Percentiles rank a stretch among this genome's conserved stretches.
These are phyloP conservation scores for Pipistrellus pipistrellus DNA, from an alignment of 2,797 vertebrate species.

Conservation along the genomic window DNA sequence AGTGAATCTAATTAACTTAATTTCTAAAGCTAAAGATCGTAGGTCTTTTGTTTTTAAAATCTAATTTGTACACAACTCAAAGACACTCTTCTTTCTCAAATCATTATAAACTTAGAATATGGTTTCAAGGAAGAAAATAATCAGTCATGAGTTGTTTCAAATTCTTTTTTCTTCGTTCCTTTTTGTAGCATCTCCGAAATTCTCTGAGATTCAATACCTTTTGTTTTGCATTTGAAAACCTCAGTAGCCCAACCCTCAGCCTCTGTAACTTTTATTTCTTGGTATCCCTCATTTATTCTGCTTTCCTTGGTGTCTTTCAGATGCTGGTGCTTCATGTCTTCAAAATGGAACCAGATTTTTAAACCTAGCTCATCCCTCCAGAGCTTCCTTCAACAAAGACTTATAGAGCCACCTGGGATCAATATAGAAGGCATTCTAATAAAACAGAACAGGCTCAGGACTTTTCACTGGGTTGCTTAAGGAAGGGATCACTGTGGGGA, in stretches of 20 bases:
- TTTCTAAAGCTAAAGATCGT: neutral
- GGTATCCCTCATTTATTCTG: constrained; percentile 61
- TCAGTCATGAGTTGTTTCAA: constrained; percentile 31
- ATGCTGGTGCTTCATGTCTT: constrained; percentile 63
- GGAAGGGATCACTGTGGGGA: neutral
- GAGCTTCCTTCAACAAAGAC: constrained; percentile 63
- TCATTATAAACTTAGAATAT: constrained; percentile 16
- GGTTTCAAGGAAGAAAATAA: constrained; percentile 55
- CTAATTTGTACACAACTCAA: constrained; percentile 18
- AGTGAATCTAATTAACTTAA: constrained; percentile 29
- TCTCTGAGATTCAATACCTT: constrained; percentile 19
- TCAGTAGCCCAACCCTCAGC: constrained; percentile 30
- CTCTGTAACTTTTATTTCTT: constrained; percentile 57
- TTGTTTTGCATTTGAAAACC: constrained; percentile 47
- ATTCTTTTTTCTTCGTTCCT: constrained; percentile 32
- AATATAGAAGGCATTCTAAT: constrained; percentile 53
- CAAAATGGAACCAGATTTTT: constrained; percentile 73
- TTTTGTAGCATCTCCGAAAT: constrained; percentile 20
- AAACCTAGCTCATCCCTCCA: constrained; percentile 51
- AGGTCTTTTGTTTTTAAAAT: constrained; percentile 15
- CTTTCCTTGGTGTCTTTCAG: constrained; percentile 64
- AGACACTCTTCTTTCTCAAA: neutral
- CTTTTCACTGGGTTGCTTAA: neutral
- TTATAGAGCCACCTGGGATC: constrained; percentile 4
- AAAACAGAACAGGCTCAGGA: constrained; percentile 59